These are phyloP conservation scores for Theristicus caerulescens DNA, from an alignment of 2,113 vertebrate species.

Conservation along the genomic window DNA sequence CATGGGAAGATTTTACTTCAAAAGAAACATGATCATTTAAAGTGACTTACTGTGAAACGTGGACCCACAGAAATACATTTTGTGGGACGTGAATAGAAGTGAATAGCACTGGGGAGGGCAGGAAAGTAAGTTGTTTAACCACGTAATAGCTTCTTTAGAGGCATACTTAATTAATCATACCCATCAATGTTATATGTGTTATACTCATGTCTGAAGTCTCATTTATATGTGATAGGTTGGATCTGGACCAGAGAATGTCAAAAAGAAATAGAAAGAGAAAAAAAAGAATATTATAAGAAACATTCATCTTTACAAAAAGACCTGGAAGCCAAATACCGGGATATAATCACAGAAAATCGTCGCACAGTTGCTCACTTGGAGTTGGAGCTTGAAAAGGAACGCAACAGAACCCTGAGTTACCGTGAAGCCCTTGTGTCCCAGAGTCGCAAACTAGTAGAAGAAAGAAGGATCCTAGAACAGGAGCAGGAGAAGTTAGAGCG, in stretches of 20 bases:
- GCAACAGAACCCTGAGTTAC: constrained; percentile 85
- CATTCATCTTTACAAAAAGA: constrained; percentile 76
- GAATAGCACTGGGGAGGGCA: background rate
- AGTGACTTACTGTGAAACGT: background rate
- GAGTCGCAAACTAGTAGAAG: constrained; percentile 85
- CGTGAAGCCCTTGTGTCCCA: constrained; percentile 87
- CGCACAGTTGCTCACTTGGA: constrained; percentile 83
- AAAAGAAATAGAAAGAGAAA: constrained; percentile 86
- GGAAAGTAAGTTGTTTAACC: background rate
- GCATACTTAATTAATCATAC: background rate
- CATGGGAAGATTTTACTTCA: background rate
- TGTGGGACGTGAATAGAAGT: background rate
- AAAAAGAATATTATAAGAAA: constrained; percentile 74
- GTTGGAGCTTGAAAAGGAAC: constrained; percentile 91
- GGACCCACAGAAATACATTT: background rate
- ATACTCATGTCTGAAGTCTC: background rate
- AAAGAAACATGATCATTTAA: background rate
- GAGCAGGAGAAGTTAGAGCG: constrained; percentile 79
- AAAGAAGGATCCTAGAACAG: constrained; percentile 83
- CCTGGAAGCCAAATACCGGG: constrained; percentile 85
- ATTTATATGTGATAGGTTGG: constrained; percentile 81
- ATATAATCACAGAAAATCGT: constrained; percentile 83
- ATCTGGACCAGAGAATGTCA: constrained; percentile 95
- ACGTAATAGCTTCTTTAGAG: background rate
- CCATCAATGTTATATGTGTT: background rate